Percentiles rank a stretch among this genome's conserved stretches.
phyloP scores from a whole-genome alignment of 2,888 invertebrate genomes.

The Rutpela maculata region DNA sequence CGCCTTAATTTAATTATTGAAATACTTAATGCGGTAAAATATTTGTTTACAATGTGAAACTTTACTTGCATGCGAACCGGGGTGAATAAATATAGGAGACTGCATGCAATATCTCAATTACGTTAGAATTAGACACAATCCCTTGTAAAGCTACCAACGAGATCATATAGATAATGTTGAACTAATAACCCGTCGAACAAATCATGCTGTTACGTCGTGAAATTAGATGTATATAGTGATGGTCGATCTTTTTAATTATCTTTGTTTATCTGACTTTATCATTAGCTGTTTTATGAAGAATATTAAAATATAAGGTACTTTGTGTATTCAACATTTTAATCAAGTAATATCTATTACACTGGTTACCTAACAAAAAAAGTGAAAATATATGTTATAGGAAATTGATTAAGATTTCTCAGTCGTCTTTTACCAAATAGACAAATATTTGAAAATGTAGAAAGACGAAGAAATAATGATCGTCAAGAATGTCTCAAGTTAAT shows the following conservation, averaged over 20 bases:
- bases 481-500: no score
- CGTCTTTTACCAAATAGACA: no score
- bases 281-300: no score
- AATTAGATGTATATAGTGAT: not conserved
- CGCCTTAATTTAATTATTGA: not conserved
- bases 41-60: not conserved
- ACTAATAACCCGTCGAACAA: not conserved
- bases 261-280: not conserved
- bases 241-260: not conserved
- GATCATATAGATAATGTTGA: not conserved
- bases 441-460: no score
- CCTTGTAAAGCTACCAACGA: constrained; percentile 3
- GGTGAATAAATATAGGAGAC: not conserved
- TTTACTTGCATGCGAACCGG: not conserved
- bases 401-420: no score
- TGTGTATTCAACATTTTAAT: no score
- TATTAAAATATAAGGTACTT: no score
- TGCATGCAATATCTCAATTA: constrained; percentile 39
- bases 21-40: not conserved
- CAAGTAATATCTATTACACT: no score
- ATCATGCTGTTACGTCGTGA: not conserved
- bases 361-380: no score
- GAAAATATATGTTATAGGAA: no score
- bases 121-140: constrained; percentile 27
- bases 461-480: no score